Percentiles rank a stretch among this genome's conserved stretches.
Evolutionary conservation across 2,888 invertebrate species (phyloP).

Genomic region (Lapara coniferarum): DNA sequence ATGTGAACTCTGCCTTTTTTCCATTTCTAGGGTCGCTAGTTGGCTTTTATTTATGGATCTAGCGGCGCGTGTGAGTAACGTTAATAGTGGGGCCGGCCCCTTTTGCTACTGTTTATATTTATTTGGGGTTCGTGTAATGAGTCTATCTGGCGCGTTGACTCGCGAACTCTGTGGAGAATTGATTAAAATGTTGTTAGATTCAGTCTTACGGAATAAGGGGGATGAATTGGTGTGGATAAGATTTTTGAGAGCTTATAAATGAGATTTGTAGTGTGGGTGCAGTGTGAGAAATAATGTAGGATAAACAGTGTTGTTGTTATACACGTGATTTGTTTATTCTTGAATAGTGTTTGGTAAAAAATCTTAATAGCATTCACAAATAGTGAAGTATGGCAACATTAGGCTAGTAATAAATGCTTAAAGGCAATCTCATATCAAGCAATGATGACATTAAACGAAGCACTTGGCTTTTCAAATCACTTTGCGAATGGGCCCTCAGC

Average conservation of each 20-base stretch:
- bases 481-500: slow-evolving; percentile 33
- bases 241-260: slow-evolving; percentile 69
- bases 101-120: slow-evolving; percentile 82
- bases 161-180: slow-evolving; percentile 82
- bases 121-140: slow-evolving; percentile 82
- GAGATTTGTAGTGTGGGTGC: slow-evolving; percentile 45
- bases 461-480: slow-evolving; percentile 11
- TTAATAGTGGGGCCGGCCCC: slow-evolving; percentile 78
- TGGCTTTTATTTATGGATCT: slow-evolving; percentile 78
- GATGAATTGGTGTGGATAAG: slow-evolving; percentile 63
- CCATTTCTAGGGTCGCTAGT: slow-evolving; percentile 70
- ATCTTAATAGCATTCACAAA: too few species aligned
- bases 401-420: neutral
- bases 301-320: neutral
- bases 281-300: slow-evolving; percentile 14
- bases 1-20: slow-evolving; percentile 74
- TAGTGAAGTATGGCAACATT: neutral
- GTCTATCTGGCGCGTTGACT: slow-evolving; percentile 81
- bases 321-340: neutral
- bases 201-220: slow-evolving; percentile 78
- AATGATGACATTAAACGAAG: slow-evolving; percentile 18
- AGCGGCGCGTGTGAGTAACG: slow-evolving; percentile 81
- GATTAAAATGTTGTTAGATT: slow-evolving; percentile 82
- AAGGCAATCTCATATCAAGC: slow-evolving; percentile 1
- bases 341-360: neutral